Percentiles rank a stretch among this genome's conserved stretches.
Evolutionary conservation across 1,140 invertebrate genomes (phyloP).

Genomic region (Trissolcus basalis): DNA sequence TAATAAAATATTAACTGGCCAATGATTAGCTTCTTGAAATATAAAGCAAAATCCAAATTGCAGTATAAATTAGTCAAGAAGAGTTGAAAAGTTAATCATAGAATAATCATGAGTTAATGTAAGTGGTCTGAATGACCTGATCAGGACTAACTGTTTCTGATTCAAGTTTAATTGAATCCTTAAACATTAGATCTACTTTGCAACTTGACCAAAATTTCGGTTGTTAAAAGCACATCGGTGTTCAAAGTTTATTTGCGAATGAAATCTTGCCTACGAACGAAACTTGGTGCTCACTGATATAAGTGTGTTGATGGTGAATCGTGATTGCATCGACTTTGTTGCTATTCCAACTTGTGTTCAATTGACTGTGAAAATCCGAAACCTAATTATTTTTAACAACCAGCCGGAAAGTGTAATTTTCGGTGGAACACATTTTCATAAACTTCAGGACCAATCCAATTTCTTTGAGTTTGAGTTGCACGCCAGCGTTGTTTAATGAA

Average conservation of each 20-base stretch:
- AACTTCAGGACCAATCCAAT: too few species aligned
- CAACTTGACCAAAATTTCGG: conserved; percentile 18
- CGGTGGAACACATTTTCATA: not conserved
- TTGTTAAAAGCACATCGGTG: conserved; percentile 31
- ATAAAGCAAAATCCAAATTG: too few species aligned
- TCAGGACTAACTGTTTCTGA: conserved; percentile 12
- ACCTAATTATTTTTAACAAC: conserved; percentile 2
- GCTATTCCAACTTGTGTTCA: conserved; percentile 4
- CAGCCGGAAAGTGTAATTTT: not conserved
- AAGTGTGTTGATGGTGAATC: conserved; percentile 23
- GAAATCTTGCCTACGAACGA: conserved; percentile 19
- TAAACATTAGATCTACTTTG: conserved; percentile 12
- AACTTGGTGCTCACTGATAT: conserved; percentile 6
- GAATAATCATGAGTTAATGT: conserved; percentile 17
- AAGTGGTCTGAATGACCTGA: conserved; percentile 17
- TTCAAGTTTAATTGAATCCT: conserved; percentile 39
- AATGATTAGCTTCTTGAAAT: too few species aligned
- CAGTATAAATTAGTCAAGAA: too few species aligned
- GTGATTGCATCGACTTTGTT: conserved; percentile 11
- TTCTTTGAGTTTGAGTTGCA: too few species aligned
- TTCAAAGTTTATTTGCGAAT: conserved; percentile 28
- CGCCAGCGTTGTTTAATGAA: too few species aligned
- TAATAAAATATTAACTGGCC: too few species aligned
- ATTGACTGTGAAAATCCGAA: conserved; percentile 1
- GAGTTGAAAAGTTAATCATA: too few species aligned